phyloP scores from a whole-genome alignment of 2,888 invertebrate genomes.

The Balanococcus diminutus region DNA sequence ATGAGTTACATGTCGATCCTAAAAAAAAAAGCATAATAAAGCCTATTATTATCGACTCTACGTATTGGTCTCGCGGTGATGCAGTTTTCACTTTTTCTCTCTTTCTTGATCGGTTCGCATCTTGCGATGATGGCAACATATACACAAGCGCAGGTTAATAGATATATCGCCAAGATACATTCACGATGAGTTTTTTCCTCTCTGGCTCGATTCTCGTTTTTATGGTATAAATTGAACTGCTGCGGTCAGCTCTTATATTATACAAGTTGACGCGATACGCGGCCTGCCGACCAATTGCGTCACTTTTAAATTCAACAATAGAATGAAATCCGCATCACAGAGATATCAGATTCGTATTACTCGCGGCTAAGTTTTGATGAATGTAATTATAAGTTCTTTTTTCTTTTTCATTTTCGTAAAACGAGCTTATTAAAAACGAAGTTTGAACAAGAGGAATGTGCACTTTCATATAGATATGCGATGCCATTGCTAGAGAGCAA shows the following conservation, averaged over 20 bases:
- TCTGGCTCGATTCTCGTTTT: background rate
- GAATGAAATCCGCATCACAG: background rate
- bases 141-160: background rate
- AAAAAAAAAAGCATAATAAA: background rate
- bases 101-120: background rate
- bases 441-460: background rate
- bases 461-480: background rate
- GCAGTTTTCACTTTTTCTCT: conserved; percentile 24
- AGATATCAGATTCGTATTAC: conserved; percentile 8
- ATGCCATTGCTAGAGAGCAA: background rate
- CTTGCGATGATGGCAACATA: no score
- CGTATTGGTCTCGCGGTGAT: background rate
- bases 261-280: background rate
- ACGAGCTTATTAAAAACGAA: conserved; percentile 13
- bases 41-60: conserved; percentile 22
- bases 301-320: conserved; percentile 19
- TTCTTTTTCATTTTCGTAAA: background rate
- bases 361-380: background rate
- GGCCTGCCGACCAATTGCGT: background rate
- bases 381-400: background rate
- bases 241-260: background rate
- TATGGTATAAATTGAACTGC: background rate
- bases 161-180: background rate
- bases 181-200: background rate
- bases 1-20: background rate